Conservation (phyloP, 2,797 vertebrate genomes). For the Basileuterus tristriatus region DNA sequence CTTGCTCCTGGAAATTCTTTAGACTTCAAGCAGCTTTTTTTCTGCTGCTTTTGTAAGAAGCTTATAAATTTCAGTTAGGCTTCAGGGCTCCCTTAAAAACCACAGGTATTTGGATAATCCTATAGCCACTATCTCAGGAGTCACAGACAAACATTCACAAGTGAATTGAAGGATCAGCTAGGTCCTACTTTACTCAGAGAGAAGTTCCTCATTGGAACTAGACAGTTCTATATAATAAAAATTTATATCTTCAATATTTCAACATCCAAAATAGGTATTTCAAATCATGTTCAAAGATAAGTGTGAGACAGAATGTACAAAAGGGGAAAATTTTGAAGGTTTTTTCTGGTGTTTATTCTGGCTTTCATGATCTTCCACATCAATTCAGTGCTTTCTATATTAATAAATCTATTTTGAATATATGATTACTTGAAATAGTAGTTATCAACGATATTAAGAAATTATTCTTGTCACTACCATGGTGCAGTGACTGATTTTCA, state of each 20-base stretch:
- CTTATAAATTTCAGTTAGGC: neutral
- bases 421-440: neutral
- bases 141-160: neutral
- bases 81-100: neutral
- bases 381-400: neutral
- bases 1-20: neutral
- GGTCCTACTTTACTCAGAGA: neutral
- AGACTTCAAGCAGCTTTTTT: neutral
- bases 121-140: neutral
- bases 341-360: neutral
- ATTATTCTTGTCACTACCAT: neutral
- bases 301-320: neutral
- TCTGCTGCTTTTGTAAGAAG: neutral
- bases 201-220: neutral
- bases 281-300: neutral
- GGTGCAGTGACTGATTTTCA: neutral
- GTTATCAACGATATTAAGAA: neutral
- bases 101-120: neutral
- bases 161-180: neutral
- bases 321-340: neutral
- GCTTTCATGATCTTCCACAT: neutral
- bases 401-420: neutral
- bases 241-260: neutral
- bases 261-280: neutral
- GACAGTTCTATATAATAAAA: neutral